These are phyloP conservation scores for Ciconia boyciana DNA, from an alignment of 2,113 vertebrate genomes.

Conservation along the genomic window DNA sequence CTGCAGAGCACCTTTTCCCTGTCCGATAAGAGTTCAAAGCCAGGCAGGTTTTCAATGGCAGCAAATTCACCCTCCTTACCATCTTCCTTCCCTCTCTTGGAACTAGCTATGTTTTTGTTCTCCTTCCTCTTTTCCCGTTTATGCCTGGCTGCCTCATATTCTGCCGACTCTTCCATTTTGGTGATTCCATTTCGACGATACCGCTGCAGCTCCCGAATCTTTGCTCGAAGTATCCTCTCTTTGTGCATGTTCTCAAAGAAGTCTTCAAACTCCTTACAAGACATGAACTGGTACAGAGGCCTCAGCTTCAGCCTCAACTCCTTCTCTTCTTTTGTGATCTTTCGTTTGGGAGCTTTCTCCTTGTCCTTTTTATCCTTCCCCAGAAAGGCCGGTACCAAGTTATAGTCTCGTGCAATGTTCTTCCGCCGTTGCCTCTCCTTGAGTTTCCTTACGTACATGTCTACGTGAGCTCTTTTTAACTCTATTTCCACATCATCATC, in stretches of 20 bases:
- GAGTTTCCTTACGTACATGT: slow-evolving; percentile 97
- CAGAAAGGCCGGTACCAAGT: slow-evolving; percentile 89
- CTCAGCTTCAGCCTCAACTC: slow-evolving; percentile 88
- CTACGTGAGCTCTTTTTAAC: slow-evolving; percentile 92
- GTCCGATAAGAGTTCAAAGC: slow-evolving; percentile 94
- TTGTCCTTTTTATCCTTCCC: slow-evolving; percentile 91
- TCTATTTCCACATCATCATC: slow-evolving; percentile 97
- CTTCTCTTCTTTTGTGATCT: slow-evolving; percentile 94
- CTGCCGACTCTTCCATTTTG: slow-evolving; percentile 90
- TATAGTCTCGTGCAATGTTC: slow-evolving; percentile 94
- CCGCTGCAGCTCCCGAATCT: slow-evolving; percentile 93
- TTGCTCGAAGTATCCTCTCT: slow-evolving; percentile 88
- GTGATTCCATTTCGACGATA: slow-evolving; percentile 94
- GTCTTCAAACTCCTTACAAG: slow-evolving; percentile 91
- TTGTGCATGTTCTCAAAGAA: slow-evolving; percentile 97
- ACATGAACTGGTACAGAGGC: slow-evolving; percentile 95
- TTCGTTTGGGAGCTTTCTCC: slow-evolving; percentile 84
- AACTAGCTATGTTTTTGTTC: slow-evolving; percentile 81
- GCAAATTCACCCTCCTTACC: slow-evolving; percentile 90
- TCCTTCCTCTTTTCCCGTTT: slow-evolving; percentile 95
- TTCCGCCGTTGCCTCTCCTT: slow-evolving; percentile 91
- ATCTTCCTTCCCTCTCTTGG: slow-evolving; percentile 88
- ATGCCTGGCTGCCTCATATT: slow-evolving; percentile 93
- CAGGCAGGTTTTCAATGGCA: slow-evolving; percentile 90
- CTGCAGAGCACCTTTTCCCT: slow-evolving; percentile 94